These are phyloP conservation scores for Sebastes melanostomus DNA, from an alignment of 2,797 vertebrate species.

Conservation along the genomic window DNA sequence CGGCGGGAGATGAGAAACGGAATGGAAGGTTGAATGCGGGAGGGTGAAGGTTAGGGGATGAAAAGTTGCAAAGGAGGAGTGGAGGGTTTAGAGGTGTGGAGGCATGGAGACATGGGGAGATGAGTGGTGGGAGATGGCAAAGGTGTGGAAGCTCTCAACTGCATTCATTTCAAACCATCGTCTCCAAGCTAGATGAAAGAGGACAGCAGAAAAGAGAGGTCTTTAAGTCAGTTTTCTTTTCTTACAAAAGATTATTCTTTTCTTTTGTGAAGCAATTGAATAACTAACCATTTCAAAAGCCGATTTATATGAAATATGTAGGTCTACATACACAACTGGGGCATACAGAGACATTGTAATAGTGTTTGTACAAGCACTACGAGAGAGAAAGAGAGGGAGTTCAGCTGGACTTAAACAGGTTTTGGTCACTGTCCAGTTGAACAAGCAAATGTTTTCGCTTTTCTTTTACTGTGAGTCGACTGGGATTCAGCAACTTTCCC, in stretches of 20 bases:
- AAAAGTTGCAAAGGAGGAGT: slow-evolving; percentile 31
- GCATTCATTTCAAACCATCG: slow-evolving; percentile 49
- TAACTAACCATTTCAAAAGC: background rate
- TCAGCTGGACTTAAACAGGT: slow-evolving; percentile 77
- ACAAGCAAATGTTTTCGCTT: slow-evolving; percentile 84
- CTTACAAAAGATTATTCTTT: slow-evolving; percentile 18
- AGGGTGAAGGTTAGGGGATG: slow-evolving; percentile 60
- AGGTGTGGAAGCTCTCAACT: slow-evolving; percentile 42
- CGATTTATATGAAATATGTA: slow-evolving; percentile 33
- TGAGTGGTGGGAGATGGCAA: slow-evolving; percentile 43
- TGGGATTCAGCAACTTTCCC: slow-evolving; percentile 87
- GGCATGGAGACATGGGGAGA: slow-evolving; percentile 29
- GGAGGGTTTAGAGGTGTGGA: slow-evolving; percentile 28
- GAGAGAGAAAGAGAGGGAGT: slow-evolving; percentile 31
- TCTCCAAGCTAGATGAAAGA: slow-evolving; percentile 21
- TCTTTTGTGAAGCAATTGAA: slow-evolving; percentile 6
- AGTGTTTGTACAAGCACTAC: slow-evolving; percentile 55
- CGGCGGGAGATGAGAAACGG: slow-evolving; percentile 46
- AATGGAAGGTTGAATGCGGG: slow-evolving; percentile 53
- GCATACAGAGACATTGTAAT: slow-evolving; percentile 33
- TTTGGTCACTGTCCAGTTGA: slow-evolving; percentile 83
- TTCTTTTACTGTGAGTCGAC: slow-evolving; percentile 77
- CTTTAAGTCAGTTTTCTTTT: slow-evolving; percentile 23
- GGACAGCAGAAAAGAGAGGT: slow-evolving; percentile 10
- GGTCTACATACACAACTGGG: slow-evolving; percentile 23